Base-by-base conservation (phyloP, 1,140 invertebrate genomes). In the Ostrea edulis region DNA sequence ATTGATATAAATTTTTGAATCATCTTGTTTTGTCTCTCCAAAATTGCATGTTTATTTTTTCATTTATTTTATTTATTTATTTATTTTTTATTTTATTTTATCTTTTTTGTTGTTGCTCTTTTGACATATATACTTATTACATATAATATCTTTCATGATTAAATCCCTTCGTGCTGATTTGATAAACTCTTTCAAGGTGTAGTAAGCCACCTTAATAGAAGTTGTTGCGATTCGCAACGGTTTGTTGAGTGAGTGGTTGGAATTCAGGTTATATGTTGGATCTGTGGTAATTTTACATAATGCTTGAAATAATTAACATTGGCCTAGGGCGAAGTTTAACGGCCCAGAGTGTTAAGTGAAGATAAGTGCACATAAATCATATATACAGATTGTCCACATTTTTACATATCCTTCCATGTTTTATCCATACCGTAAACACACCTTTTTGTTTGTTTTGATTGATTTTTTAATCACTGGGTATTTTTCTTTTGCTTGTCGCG, bases 271-370 rank as follows among this genome's bases (percentile, higher is more conserved):
- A 14, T 12, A 77, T 25, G 29, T 77, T 77, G 68, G 68, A 77
- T 77, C 8, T 29, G 68, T 35, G 68, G 68, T 77, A 77, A 77
- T 77, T 77, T 77, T 77, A 35, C 68, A 77, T 77, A 77, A 77
- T 77, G 68, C 68, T 77, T 77, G 68, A 77, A 77, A 25, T 77
- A 77, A 77, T 77, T 77, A 29, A 77, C 68, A 29, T 25, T 17
- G 7, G 68, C 68, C 68, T 77, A 77, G 29, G 68, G 68, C 68
- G 29, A 29, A 29, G 25, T 77, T 77, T 25, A 77, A 77, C 25
- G 68, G 22, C 68, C 68, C 68, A 35, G 25, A 77, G 68, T 77
- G 68, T 29, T 77, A 77, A 25, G 3, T 25, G 12, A 25, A 25
- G 68, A 14, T 29, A 77, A 25, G 29, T 29, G 29, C 14, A 35